Conservation (phyloP, 1,140 invertebrate species). For the Coboldia fuscipes region DNA sequence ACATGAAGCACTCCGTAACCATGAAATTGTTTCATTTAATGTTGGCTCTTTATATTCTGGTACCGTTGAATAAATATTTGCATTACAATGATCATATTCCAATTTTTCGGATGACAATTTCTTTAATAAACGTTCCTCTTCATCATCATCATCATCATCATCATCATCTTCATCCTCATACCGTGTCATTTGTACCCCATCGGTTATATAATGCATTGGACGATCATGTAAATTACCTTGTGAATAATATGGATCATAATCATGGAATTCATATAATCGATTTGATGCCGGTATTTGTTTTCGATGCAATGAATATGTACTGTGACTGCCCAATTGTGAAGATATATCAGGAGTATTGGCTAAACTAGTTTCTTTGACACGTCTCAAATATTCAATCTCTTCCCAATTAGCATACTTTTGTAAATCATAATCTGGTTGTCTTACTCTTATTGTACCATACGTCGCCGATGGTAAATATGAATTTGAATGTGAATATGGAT, state of each 20-base stretch:
- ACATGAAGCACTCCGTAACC: constrained; percentile 58
- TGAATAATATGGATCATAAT: constrained; percentile 17
- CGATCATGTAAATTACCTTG: constrained; percentile 10
- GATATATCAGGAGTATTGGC: neutral
- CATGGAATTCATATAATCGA: constrained; percentile 19
- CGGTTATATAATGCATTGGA: too few relatives aligned
- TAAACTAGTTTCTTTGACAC: neutral
- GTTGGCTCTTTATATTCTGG: too few relatives aligned
- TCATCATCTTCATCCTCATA: too few relatives aligned
- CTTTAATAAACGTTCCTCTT: neutral
- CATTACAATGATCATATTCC: constrained; percentile 26
- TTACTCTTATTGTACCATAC: neutral
- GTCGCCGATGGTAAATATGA: neutral
- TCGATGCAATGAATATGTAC: constrained; percentile 17
- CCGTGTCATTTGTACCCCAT: too few relatives aligned
- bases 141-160: neutral
- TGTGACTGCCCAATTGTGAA: neutral
- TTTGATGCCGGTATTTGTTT: constrained; percentile 18
- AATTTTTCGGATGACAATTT: constrained; percentile 24
- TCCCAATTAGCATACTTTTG: neutral
- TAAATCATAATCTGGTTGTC: neutral
- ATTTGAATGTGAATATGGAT: neutral
- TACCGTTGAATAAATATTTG: constrained; percentile 25
- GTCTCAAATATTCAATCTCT: neutral
- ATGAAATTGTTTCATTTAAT: constrained; percentile 22